A percentile compares a stretch with the other conserved stretches of the same genome.
These are phyloP conservation scores for Lagopus leucura DNA, from an alignment of 2,113 vertebrate species.

Conservation along the genomic window DNA sequence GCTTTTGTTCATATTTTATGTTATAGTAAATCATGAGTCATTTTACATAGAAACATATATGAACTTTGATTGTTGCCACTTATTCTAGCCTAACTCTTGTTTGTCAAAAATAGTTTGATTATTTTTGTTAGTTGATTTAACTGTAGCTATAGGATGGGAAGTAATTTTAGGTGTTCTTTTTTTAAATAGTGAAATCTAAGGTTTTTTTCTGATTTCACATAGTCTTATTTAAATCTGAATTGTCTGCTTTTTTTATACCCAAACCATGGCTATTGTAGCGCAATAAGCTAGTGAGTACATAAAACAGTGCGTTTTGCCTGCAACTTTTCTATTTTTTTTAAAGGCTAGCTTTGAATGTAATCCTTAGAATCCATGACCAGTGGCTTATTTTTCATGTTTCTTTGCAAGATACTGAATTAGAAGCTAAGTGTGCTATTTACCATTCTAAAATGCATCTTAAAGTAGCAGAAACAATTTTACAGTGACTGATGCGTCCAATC, in stretches of 20 bases:
- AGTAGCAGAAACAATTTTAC: conserved; percentile 47
- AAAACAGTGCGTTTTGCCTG: conserved; percentile 71
- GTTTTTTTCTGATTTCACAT: conserved; percentile 71
- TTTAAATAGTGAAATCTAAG: conserved; percentile 71
- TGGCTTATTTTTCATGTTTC: conserved; percentile 74
- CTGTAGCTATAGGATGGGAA: conserved; percentile 72
- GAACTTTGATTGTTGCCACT: conserved; percentile 79
- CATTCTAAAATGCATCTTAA: conserved; percentile 48
- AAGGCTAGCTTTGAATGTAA: conserved; percentile 79
- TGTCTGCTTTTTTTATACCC: conserved; percentile 79
- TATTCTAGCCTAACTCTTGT: conserved; percentile 81
- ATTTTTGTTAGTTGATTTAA: conserved; percentile 71
- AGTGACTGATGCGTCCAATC: background rate
- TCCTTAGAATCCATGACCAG: conserved; percentile 71
- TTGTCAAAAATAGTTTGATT: conserved; percentile 71
- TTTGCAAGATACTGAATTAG: conserved; percentile 53
- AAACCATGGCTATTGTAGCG: conserved; percentile 74
- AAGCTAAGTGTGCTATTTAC: background rate
- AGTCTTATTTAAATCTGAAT: conserved; percentile 90
- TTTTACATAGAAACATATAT: conserved; percentile 77
- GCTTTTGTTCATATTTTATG: conserved; percentile 77
- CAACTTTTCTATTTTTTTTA: conserved; percentile 68
- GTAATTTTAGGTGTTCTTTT: conserved; percentile 69
- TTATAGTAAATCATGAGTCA: conserved; percentile 77
- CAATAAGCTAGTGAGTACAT: conserved; percentile 77